Conservation (phyloP, 2,113 vertebrate species). For the Passer montanus region DNA sequence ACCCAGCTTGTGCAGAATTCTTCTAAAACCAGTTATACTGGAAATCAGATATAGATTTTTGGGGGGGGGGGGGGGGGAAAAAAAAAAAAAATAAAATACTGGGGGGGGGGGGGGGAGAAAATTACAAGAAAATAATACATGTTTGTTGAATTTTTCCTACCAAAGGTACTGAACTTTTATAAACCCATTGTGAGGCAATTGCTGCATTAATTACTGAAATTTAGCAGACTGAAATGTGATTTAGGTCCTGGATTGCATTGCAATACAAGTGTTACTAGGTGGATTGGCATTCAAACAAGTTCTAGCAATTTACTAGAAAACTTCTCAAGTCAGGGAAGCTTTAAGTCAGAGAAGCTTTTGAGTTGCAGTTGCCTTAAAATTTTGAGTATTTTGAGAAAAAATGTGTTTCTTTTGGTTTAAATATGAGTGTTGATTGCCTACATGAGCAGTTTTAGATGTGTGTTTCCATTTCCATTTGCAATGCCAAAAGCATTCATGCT, state of each 20-base stretch:
- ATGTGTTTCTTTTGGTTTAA: not conserved
- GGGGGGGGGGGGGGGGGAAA: too few relatives aligned
- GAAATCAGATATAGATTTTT: not conserved
- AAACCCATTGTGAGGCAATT: not conserved
- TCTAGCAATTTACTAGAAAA: not conserved
- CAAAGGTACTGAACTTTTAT: not conserved
- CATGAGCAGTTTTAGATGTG: not conserved
- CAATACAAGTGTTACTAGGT: not conserved
- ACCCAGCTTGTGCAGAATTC: not conserved
- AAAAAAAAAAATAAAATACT: too few relatives aligned
- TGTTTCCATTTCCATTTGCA: not conserved
- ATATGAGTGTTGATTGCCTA: not conserved
- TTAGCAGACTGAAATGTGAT: not conserved
- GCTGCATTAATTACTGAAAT: not conserved
- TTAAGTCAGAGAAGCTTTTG: not conserved
- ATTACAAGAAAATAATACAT: not conserved
- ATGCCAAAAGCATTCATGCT: not conserved
- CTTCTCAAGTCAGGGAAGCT: not conserved
- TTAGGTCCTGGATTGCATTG: not conserved
- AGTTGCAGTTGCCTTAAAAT: not conserved
- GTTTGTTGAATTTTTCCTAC: not conserved
- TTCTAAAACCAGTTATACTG: not conserved
- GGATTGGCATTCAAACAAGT: not conserved
- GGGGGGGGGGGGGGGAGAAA: not conserved
- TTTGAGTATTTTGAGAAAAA: not conserved